Evolutionary conservation across 2,888 invertebrate species (phyloP), one percentile per base, ranked within the genome.

Genomic region (Diplolepis rosae): DNA sequence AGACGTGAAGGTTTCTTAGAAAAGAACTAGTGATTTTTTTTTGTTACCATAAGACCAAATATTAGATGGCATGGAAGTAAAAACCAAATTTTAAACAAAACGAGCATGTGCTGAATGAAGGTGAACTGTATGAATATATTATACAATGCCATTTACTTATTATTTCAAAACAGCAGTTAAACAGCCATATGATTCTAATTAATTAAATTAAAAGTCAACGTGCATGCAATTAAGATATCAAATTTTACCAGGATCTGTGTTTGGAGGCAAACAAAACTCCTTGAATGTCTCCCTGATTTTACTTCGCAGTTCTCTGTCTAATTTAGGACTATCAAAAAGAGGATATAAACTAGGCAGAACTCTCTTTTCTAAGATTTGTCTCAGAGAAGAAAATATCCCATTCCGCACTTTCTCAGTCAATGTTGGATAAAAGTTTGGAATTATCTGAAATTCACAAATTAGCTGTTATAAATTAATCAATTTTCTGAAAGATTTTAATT

Each of bases 271-370:
- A 85, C 95, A 96, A 89, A 98, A 98, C 89, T 98, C 98, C 83
- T 94, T 94, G 87, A 98, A 98, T 48, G 95, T 96, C 84, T 97
- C 96, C 77, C 95, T 92, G 48, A 98, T 95, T 89, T 97, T 94
- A 74, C 92, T 92, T 74, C 95, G 90, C 77, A 97, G 89, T 87
- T 97, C 97, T 78, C 94, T 91, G 88, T 97, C 97, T 78, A 97
- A 89, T 86, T 96, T 96, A 3, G 94, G 93, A 85, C 95, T 96
- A 85, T 96, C 96, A 90, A 97, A 96, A 70, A 97, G 89, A 5
- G 96, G 96, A 81, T 94, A 93, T 70, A 97, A 90, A 77, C 95
- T 95, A n/a, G 94, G 94, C 74, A 97, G 89, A 30, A 98, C 98
- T 87, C 97, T 92, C 90, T 98, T 98, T 83, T 96, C 96, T 76